A percentile compares a stretch with the other conserved stretches of the same genome.
These are phyloP conservation scores for Meriones psammophilus DNA, from an alignment of 2,797 vertebrate genomes.

Conservation along the genomic window DNA sequence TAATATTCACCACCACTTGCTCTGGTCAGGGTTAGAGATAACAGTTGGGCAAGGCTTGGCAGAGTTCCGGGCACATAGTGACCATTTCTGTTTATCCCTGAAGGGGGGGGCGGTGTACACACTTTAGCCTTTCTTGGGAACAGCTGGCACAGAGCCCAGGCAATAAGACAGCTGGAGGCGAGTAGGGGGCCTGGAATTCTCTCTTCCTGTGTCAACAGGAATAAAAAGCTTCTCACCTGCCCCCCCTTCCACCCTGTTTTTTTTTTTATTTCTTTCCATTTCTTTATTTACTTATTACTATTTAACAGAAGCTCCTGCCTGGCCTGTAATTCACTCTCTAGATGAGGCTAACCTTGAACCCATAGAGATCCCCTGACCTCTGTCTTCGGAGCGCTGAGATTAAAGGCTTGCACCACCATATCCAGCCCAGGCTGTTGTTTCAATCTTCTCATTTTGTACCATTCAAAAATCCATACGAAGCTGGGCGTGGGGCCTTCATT, in stretches of 20 bases:
- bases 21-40: neutral
- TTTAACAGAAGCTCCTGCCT: neutral
- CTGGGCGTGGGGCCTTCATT: neutral
- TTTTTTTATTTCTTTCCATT: neutral
- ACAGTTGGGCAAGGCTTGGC: neutral
- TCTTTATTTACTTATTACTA: neutral
- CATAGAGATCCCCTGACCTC: neutral
- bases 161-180: neutral
- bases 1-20: neutral
- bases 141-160: neutral
- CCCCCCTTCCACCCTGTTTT: neutral
- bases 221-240: neutral
- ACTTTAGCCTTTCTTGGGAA: neutral
- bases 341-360: neutral
- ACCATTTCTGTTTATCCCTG: neutral
- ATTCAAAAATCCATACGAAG: conserved; percentile 14
- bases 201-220: neutral
- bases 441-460: neutral
- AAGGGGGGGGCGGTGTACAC: neutral
- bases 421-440: neutral
- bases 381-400: neutral
- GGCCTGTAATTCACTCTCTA: neutral
- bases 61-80: neutral
- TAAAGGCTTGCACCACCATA: neutral
- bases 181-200: neutral